Conservation (phyloP, 2,888 invertebrate species). For the Serripes groenlandicus region DNA sequence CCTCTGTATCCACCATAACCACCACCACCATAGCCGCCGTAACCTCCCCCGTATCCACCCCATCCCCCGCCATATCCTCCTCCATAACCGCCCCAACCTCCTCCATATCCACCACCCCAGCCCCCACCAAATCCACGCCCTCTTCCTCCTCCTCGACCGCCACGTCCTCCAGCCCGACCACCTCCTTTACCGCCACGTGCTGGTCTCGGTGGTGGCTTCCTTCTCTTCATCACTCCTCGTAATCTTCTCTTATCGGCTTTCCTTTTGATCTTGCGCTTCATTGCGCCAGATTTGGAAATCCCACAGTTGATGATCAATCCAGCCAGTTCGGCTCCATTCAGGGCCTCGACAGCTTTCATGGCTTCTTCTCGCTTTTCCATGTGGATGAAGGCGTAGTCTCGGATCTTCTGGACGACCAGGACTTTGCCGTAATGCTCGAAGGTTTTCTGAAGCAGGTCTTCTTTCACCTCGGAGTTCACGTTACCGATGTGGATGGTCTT, state of each 20-base stretch:
- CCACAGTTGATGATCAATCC: constrained; percentile 32
- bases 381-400: constrained; percentile 64
- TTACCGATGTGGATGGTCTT: constrained; percentile 60
- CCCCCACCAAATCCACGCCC: constrained; percentile 18
- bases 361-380: constrained; percentile 57
- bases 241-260: constrained; percentile 30
- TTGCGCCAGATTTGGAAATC: constrained; percentile 56
- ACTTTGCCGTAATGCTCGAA: constrained; percentile 61
- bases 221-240: constrained; percentile 31
- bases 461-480: constrained; percentile 39
- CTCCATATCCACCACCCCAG: constrained; percentile 11
- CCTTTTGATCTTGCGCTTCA: constrained; percentile 46
- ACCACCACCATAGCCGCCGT: not conserved
- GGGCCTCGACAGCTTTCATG: constrained; percentile 45
- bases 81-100: constrained; percentile 1
- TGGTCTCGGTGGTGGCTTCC: constrained; percentile 13
- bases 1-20: constrained; percentile 5
- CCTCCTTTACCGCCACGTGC: not conserved
- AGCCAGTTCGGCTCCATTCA: constrained; percentile 41
- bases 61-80: not conserved
- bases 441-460: constrained; percentile 47
- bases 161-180: not conserved
- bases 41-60: constrained; percentile 1
- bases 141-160: constrained; percentile 1
- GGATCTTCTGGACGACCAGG: constrained; percentile 56